A percentile compares a stretch with the other conserved stretches of the same genome.
These are phyloP conservation scores for Monopterus albus DNA, from an alignment of 2,113 vertebrate species.

Conservation along the genomic window DNA sequence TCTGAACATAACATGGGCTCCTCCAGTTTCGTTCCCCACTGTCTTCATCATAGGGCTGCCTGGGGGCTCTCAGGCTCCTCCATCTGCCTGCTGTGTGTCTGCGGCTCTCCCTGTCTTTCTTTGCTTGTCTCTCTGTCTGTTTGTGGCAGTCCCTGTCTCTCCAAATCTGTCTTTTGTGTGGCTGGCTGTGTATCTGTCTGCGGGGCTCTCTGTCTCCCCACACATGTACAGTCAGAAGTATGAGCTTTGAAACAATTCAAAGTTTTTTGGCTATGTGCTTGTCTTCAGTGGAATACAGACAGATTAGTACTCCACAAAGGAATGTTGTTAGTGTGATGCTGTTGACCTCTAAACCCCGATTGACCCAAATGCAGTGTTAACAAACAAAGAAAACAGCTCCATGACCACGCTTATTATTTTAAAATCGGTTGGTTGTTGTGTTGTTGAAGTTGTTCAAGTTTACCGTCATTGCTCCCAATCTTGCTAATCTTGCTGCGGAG, in stretches of 20 bases:
- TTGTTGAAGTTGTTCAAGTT: slow-evolving; percentile 25
- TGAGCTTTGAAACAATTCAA: slow-evolving; percentile 29
- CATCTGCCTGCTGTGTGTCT: slow-evolving; percentile 76
- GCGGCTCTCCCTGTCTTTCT: slow-evolving; percentile 60
- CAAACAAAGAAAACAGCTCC: slow-evolving; percentile 20
- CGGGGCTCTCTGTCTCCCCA: slow-evolving; percentile 30
- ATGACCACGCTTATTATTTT: slow-evolving; percentile 21
- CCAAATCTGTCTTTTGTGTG: slow-evolving; percentile 56
- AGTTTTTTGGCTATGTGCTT: slow-evolving; percentile 24
- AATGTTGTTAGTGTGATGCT: slow-evolving; percentile 34
- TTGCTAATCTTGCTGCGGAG: slow-evolving; percentile 52
- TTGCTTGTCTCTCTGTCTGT: slow-evolving; percentile 62
- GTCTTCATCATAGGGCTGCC: slow-evolving; percentile 77
- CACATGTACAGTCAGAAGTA: slow-evolving; percentile 32
- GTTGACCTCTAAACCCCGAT: slow-evolving; percentile 43
- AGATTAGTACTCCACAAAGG: neutral
- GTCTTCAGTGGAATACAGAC: slow-evolving; percentile 20
- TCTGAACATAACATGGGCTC: slow-evolving; percentile 70
- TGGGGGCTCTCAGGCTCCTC: slow-evolving; percentile 72
- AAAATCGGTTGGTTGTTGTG: slow-evolving; percentile 21
- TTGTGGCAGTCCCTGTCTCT: slow-evolving; percentile 62
- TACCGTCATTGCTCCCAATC: slow-evolving; percentile 61
- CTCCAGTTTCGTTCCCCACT: slow-evolving; percentile 70
- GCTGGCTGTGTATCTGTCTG: slow-evolving; percentile 52
- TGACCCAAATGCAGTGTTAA: slow-evolving; percentile 34